Conservation (phyloP, 2,797 vertebrate genomes). For the Parotocinclus haroldoi region DNA sequence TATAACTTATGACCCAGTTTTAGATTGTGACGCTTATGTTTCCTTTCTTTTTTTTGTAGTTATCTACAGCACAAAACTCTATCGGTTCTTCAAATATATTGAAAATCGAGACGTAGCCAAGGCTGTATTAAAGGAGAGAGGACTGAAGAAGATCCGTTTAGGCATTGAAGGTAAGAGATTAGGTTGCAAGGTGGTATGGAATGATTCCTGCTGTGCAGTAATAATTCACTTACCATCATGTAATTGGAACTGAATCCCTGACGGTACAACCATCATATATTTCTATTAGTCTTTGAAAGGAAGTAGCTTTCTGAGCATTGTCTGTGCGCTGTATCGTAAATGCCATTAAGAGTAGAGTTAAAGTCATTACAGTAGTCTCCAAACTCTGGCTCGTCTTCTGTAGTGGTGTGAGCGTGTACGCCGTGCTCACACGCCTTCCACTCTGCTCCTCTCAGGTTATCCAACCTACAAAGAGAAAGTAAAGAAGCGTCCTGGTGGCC, state of each 20-base stretch:
- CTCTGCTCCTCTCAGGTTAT: conserved; percentile 74
- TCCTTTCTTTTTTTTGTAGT: conserved; percentile 68
- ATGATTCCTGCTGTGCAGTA: not conserved
- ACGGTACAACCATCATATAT: not conserved
- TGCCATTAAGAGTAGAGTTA: no score
- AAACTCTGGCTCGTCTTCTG: not conserved
- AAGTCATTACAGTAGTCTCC: not conserved
- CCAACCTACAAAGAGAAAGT: conserved; percentile 98
- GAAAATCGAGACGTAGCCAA: conserved; percentile 98
- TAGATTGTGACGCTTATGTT: conserved; percentile 4
- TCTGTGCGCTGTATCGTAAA: not conserved
- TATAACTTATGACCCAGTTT: no score
- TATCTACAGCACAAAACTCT: conserved; percentile 98
- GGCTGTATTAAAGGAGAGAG: conserved; percentile 91
- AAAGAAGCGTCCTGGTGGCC: conserved; percentile 90
- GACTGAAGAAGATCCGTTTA: conserved; percentile 95
- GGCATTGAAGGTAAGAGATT: conserved; percentile 89
- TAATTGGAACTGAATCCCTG: conserved; percentile 8
- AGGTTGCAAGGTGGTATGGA: conserved; percentile 1
- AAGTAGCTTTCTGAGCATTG: not conserved
- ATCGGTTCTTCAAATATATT: conserved; percentile 99
- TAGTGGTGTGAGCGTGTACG: not conserved
- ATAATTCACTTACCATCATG: conserved; percentile 3
- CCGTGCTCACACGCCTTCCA: not conserved
- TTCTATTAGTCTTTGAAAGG: not conserved